phyloP scores from a whole-genome alignment of 2,113 vertebrate genomes.

The Alouatta palliata region DNA sequence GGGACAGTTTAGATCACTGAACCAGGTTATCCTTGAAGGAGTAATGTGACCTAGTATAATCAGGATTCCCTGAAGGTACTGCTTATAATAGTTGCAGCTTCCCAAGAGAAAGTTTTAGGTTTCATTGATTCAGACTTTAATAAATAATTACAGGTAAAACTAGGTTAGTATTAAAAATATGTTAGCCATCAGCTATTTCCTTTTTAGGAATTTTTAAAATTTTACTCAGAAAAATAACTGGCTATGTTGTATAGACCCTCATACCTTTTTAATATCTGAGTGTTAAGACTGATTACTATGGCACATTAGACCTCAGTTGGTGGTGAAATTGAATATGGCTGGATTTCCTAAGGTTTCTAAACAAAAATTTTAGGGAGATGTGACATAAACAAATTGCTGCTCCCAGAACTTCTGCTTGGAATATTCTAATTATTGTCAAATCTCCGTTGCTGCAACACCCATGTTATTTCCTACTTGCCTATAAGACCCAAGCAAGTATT shows the following conservation, averaged over 20 bases:
- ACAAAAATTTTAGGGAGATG: not conserved
- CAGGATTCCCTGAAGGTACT: not conserved
- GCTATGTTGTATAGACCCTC: not conserved
- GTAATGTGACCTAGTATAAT: not conserved
- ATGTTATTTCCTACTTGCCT: not conserved
- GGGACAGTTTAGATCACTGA: not conserved
- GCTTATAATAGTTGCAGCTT: not conserved
- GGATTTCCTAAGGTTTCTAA: not conserved
- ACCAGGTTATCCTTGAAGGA: not conserved
- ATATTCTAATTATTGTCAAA: not conserved
- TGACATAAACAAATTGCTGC: not conserved
- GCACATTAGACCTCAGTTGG: not conserved
- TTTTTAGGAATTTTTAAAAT: not conserved
- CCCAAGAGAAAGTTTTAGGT: not conserved
- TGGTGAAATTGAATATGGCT: not conserved
- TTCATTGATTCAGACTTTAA: not conserved
- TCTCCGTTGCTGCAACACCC: not conserved
- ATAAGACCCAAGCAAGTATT: not conserved
- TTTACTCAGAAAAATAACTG: not conserved
- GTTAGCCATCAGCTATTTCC: not conserved
- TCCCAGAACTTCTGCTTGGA: not conserved
- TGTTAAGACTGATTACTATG: not conserved
- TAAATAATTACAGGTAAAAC: not conserved
- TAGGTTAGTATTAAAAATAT: not conserved
- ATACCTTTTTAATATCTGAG: not conserved